Evolutionary conservation across 2,797 vertebrate genomes (phyloP).

Genomic region (Pogoniulus pusillus): DNA sequence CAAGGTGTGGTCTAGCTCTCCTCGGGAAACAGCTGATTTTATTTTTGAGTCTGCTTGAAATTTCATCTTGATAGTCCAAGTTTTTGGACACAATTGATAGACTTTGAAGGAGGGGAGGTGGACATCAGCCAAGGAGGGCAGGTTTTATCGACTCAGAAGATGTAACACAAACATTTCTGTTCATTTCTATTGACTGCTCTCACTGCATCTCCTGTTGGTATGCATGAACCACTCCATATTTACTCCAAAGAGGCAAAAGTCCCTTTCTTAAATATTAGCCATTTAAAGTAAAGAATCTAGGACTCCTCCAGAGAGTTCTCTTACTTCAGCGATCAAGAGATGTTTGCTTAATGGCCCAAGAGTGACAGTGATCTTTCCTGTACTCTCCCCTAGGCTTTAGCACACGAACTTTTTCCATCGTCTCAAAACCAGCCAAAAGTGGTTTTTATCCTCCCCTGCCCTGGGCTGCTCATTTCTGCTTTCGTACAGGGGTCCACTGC

Average conservation of each 20-base stretch:
- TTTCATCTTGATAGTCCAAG: background rate
- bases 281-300: background rate
- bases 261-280: background rate
- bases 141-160: background rate
- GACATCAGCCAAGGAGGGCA: background rate
- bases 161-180: background rate
- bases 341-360: background rate
- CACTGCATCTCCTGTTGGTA: background rate
- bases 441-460: background rate
- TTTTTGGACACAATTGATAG: background rate
- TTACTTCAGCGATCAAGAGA: background rate
- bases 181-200: background rate
- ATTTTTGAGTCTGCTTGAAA: background rate
- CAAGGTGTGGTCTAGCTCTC: too few species aligned
- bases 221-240: background rate
- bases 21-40: conserved; percentile 12
- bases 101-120: background rate
- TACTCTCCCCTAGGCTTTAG: background rate
- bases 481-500: background rate
- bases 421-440: background rate
- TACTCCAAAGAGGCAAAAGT: background rate
- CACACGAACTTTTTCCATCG: background rate
- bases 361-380: background rate
- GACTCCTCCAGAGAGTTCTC: background rate
- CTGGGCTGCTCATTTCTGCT: background rate